A percentile compares a stretch with the other conserved stretches of the same genome.
Evolutionary conservation across 30 jellyfish, hydroid and myxozoan species (phyloP).

Genomic region (Nemopilema nomurai): DNA sequence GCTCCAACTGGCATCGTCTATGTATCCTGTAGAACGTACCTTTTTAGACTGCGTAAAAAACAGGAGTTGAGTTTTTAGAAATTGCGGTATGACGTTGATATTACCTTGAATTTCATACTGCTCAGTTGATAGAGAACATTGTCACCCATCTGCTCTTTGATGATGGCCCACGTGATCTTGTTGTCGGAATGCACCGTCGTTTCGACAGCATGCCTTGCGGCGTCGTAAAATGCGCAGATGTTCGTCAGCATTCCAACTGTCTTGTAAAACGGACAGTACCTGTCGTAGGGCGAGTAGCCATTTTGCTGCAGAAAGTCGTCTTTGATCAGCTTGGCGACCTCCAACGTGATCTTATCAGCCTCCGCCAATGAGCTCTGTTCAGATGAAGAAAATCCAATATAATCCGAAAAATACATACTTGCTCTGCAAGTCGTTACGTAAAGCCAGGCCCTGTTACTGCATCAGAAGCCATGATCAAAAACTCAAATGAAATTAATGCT

Average conservation of each 20-base stretch:
- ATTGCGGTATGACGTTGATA: background rate
- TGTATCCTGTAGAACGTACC: background rate
- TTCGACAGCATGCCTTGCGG: slow-evolving; percentile 99
- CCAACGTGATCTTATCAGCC: slow-evolving; percentile 97
- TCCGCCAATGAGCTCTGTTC: slow-evolving; percentile 98
- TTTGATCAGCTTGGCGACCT: slow-evolving; percentile 94
- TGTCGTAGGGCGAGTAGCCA: slow-evolving; percentile 97
- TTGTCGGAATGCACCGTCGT: slow-evolving; percentile 87
- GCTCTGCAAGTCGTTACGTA: too few species aligned
- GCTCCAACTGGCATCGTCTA: background rate
- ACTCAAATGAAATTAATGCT: too few species aligned
- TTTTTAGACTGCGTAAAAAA: background rate
- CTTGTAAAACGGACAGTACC: slow-evolving; percentile 98
- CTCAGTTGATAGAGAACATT: slow-evolving; percentile 87
- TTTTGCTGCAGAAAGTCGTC: slow-evolving; percentile 99
- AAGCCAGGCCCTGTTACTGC: too few species aligned
- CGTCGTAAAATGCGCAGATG: slow-evolving; percentile 90
- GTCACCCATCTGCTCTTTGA: slow-evolving; percentile 98
- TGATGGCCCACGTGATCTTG: slow-evolving; percentile 99
- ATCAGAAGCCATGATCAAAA: too few species aligned
- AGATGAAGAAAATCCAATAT: too few species aligned
- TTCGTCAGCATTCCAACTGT: slow-evolving; percentile 98
- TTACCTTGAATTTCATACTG: slow-evolving; percentile 99
- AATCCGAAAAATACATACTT: too few species aligned
- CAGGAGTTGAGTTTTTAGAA: background rate